Conservation (phyloP, 2,888 invertebrate genomes). For the Nemoura dubitans region DNA sequence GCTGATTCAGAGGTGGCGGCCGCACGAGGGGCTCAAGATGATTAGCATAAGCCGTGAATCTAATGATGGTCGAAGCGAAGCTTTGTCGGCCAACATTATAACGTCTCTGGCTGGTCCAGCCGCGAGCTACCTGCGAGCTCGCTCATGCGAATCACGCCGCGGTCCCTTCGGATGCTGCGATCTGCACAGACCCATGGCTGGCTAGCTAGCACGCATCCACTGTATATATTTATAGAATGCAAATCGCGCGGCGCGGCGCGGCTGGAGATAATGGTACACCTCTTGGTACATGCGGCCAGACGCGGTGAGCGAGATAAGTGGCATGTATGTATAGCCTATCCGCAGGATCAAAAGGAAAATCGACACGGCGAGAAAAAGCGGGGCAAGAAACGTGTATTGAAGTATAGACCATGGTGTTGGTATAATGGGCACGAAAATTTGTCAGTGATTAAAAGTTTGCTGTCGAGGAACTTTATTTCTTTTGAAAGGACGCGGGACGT, state of each 20-base stretch:
- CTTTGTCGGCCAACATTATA: slow-evolving; percentile 23
- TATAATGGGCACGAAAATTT: no score
- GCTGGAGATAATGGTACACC: not conserved
- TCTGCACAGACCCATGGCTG: not conserved
- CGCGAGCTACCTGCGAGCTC: not conserved
- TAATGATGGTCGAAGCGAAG: slow-evolving; percentile 15
- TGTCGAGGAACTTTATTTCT: no score
- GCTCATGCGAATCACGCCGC: not conserved
- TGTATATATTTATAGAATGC: not conserved
- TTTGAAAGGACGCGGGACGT: no score
- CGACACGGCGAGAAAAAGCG: not conserved
- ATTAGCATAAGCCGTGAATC: slow-evolving; percentile 29
- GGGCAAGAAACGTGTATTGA: not conserved
- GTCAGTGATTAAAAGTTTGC: no score
- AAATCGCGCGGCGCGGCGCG: slow-evolving; percentile 1
- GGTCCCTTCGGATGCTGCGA: not conserved
- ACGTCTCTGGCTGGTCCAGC: slow-evolving; percentile 15
- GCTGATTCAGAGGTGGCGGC: not conserved
- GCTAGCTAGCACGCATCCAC: not conserved
- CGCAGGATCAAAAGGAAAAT: not conserved
- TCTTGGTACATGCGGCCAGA: not conserved
- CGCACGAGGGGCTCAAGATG: not conserved
- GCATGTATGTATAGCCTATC: slow-evolving; percentile 12
- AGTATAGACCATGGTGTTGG: not conserved
- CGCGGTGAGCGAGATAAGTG: not conserved